A percentile compares a stretch with the other conserved stretches of the same genome.
phyloP scores from a whole-genome alignment of 2,888 invertebrate genomes.

The Linhomoeus sp. region DNA sequence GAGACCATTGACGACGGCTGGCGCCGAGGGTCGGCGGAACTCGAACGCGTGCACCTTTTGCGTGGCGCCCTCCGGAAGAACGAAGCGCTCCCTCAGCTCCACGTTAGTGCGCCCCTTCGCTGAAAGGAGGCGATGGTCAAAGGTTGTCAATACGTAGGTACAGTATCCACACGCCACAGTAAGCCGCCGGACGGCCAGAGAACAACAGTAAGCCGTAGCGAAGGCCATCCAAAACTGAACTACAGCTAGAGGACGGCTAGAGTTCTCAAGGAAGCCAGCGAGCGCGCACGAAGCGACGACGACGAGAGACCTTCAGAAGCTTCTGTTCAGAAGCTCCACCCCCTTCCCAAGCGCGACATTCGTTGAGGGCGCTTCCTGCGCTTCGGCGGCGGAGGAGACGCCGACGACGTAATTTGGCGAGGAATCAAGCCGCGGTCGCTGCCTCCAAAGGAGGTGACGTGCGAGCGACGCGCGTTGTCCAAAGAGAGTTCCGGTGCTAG shows the following conservation, averaged over 20 bases:
- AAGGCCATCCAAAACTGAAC: neutral
- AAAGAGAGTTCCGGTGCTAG: neutral
- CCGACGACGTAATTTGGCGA: neutral
- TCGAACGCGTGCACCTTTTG: constrained; percentile 98
- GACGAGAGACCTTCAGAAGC: neutral
- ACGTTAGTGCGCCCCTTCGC: constrained; percentile 99
- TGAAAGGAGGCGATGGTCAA: constrained; percentile 37
- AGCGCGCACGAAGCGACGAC: neutral
- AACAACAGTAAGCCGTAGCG: neutral
- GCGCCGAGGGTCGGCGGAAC: too few species aligned
- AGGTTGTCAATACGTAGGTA: neutral
- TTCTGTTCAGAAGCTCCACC: neutral
- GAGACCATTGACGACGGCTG: too few species aligned
- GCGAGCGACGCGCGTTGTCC: neutral
- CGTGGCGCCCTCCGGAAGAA: constrained; percentile 89
- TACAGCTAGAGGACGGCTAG: neutral
- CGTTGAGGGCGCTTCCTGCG: too few species aligned
- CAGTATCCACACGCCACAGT: neutral
- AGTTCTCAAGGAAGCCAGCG: neutral
- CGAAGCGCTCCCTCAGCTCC: constrained; percentile 96
- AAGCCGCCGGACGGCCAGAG: neutral
- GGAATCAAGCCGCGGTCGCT: neutral
- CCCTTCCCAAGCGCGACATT: neutral
- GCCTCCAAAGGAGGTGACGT: neutral
- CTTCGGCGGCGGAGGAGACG: too few species aligned